Conservation (phyloP, 2,888 invertebrate genomes). For the Orthosia gracilis region DNA sequence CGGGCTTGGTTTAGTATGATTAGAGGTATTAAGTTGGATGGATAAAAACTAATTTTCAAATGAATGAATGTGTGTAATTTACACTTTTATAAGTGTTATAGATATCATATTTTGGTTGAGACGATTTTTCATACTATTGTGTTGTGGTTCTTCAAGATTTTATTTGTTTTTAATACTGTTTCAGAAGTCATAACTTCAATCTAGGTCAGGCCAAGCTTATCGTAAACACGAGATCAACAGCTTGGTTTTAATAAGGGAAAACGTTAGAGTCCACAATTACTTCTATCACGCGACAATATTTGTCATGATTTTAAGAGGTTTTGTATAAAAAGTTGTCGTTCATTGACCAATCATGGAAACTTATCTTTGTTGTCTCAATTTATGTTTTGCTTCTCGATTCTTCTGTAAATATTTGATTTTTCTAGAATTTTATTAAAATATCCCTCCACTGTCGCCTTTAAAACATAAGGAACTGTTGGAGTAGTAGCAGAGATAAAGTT, state of each 20-base stretch:
- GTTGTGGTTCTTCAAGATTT: not conserved
- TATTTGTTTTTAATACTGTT: constrained; percentile 1
- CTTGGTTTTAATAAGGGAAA: constrained; percentile 39
- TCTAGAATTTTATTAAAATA: not conserved
- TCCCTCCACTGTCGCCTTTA: not conserved
- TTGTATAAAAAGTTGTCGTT: constrained; percentile 34
- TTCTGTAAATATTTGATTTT: not conserved
- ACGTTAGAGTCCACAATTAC: constrained; percentile 37
- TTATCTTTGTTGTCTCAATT: not conserved
- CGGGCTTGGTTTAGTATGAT: constrained; percentile 18
- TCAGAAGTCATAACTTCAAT: constrained; percentile 25
- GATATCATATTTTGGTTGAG: not conserved
- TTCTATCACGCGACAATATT: constrained; percentile 53
- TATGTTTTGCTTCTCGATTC: not conserved
- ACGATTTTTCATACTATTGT: not conserved
- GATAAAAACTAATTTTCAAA: constrained; percentile 14
- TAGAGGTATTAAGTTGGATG: constrained; percentile 15
- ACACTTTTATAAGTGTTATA: not conserved
- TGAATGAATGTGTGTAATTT: constrained; percentile 2
- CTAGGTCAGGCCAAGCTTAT: constrained; percentile 47
- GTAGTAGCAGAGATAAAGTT: not conserved
- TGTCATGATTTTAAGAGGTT: constrained; percentile 22
- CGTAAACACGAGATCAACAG: constrained; percentile 45
- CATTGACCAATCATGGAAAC: constrained; percentile 29
- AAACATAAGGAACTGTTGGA: not conserved